Evolutionary conservation across 2,797 vertebrate genomes (phyloP).

Genomic region (Clarias fuscus): DNA sequence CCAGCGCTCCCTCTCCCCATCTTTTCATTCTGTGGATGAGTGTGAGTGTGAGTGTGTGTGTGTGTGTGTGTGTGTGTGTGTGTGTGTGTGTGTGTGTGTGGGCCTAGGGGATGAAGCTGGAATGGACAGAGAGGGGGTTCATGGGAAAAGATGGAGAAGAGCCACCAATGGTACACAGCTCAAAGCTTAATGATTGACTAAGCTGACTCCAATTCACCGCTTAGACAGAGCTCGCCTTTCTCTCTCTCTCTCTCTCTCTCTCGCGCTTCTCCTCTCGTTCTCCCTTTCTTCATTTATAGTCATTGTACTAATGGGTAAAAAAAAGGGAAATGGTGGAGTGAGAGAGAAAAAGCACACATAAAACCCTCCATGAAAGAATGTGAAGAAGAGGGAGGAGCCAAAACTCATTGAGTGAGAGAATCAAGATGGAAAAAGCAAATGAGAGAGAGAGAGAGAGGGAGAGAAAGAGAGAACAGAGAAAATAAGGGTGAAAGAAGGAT

Average conservation of each 20-base stretch:
- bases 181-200: slow-evolving; percentile 64
- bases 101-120: slow-evolving; percentile 40
- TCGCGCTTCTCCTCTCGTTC: slow-evolving; percentile 9
- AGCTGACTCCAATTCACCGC: slow-evolving; percentile 57
- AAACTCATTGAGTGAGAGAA: neutral
- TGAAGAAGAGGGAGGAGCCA: neutral
- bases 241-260: slow-evolving; percentile 29
- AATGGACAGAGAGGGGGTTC: slow-evolving; percentile 45
- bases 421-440: neutral
- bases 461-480: slow-evolving; percentile 15
- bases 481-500: neutral
- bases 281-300: neutral
- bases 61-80: slow-evolving; percentile 6
- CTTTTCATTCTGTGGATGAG: slow-evolving; percentile 60
- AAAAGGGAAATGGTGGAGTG: neutral
- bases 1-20: slow-evolving; percentile 18
- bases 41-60: neutral
- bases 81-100: slow-evolving; percentile 10
- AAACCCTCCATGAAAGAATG: neutral
- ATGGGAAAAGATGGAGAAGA: slow-evolving; percentile 55
- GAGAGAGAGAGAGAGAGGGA: slow-evolving; percentile 1
- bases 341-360: neutral
- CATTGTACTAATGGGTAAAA: neutral
- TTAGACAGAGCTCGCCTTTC: slow-evolving; percentile 31
- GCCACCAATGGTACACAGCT: slow-evolving; percentile 50